phyloP scores from a whole-genome alignment of 1,140 invertebrate genomes.

The Metopolophium dirhodum region DNA sequence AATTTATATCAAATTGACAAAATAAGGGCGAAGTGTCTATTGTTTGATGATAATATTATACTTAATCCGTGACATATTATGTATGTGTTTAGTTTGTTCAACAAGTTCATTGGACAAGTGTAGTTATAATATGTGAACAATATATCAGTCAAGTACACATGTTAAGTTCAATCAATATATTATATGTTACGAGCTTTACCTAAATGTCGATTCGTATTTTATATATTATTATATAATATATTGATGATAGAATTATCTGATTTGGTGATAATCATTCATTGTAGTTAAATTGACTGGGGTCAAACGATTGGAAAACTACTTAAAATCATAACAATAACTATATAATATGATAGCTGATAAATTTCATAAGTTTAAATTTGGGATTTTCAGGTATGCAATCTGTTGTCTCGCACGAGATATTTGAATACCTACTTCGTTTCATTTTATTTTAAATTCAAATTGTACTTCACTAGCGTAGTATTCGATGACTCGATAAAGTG shows the following conservation, averaged over 20 bases:
- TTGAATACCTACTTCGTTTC: neutral
- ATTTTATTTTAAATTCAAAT: neutral
- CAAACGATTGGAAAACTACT: neutral
- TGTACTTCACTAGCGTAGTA: neutral
- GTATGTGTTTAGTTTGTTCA: too few species aligned
- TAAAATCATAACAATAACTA: neutral
- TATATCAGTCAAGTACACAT: neutral
- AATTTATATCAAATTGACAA: neutral
- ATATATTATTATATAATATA: too few species aligned
- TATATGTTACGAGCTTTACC: neutral
- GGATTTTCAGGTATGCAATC: neutral
- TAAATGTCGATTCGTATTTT: neutral
- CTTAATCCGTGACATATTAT: neutral
- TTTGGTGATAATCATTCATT: too few species aligned
- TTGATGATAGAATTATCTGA: too few species aligned
- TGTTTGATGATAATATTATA: neutral
- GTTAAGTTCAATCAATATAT: neutral
- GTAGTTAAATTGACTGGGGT: too few species aligned
- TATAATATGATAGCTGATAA: neutral
- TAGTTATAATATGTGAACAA: neutral
- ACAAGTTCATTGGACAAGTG: neutral
- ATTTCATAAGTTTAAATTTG: neutral
- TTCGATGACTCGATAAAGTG: neutral
- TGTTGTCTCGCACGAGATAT: neutral
- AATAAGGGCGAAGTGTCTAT: neutral